phyloP scores from a whole-genome alignment of 2,797 vertebrate genomes.

The Brotula barbata region DNA sequence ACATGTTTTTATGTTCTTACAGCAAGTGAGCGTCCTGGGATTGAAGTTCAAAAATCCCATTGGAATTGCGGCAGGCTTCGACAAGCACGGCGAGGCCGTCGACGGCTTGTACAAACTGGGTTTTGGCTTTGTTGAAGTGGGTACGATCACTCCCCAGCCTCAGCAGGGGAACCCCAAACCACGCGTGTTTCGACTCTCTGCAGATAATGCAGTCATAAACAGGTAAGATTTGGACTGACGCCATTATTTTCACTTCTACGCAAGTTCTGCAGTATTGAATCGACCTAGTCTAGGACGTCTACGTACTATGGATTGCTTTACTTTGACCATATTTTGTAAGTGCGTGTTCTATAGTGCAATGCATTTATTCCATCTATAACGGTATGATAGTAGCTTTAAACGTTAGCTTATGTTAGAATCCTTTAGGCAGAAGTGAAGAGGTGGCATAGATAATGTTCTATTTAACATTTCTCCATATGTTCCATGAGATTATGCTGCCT shows the following conservation, averaged over 20 bases:
- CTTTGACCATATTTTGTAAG: background rate
- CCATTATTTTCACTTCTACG: no score
- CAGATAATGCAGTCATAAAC: conserved; percentile 91
- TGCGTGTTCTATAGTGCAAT: background rate
- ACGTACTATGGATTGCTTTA: background rate
- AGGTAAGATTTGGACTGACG: conserved; percentile 81
- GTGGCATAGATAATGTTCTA: background rate
- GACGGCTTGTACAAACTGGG: conserved; percentile 91
- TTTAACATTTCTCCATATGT: background rate
- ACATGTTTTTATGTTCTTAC: conserved; percentile 18
- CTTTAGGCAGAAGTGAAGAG: background rate
- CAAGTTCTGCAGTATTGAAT: no score
- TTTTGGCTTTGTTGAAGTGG: conserved; percentile 96
- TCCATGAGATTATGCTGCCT: conserved; percentile 12
- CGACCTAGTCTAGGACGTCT: no score
- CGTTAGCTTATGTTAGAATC: conserved; percentile 1
- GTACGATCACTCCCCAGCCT: conserved; percentile 90
- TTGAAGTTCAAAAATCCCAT: conserved; percentile 89
- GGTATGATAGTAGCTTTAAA: no score
- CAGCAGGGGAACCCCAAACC: conserved; percentile 94
- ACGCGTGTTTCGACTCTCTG: conserved; percentile 87
- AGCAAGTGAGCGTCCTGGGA: conserved; percentile 89
- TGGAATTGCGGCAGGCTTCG: conserved; percentile 96
- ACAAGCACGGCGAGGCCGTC: conserved; percentile 92
- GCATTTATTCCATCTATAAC: no score